phyloP scores from a whole-genome alignment of 2,797 vertebrate genomes.

The Intellagama lesueurii region DNA sequence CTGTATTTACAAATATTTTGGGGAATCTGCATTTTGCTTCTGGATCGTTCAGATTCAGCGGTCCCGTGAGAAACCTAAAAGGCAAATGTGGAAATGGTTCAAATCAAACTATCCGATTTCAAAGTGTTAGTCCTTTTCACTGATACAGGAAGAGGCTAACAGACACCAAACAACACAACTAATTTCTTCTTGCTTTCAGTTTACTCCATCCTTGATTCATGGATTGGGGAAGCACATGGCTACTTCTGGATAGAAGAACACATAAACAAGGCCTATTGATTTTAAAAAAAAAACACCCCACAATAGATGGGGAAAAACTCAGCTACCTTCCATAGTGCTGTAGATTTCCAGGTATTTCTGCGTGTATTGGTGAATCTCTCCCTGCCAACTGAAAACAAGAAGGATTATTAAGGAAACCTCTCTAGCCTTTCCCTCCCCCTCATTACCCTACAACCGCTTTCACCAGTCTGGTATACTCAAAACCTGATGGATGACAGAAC shows the following conservation, averaged over 20 bases:
- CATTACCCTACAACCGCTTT: background rate
- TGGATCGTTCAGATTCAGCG: conserved; percentile 93
- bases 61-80: conserved; percentile 95
- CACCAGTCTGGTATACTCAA: background rate
- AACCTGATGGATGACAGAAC: background rate
- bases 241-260: background rate
- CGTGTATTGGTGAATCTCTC: conserved; percentile 94
- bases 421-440: background rate
- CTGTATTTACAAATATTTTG: conserved; percentile 94
- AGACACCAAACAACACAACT: background rate
- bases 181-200: background rate
- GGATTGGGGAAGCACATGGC: background rate
- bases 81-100: background rate
- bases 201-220: background rate
- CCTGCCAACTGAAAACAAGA: conserved; percentile 87
- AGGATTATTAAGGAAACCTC: conserved; percentile 31
- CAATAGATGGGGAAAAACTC: background rate
- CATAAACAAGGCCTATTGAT: background rate
- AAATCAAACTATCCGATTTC: too few species aligned
- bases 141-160: background rate
- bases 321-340: conserved; percentile 96
- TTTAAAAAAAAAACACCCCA: too few species aligned
- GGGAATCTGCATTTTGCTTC: conserved; percentile 96
- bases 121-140: background rate
- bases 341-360: conserved; percentile 94